phyloP scores from a whole-genome alignment of 2,888 invertebrate species.

The Apamea crenata region DNA sequence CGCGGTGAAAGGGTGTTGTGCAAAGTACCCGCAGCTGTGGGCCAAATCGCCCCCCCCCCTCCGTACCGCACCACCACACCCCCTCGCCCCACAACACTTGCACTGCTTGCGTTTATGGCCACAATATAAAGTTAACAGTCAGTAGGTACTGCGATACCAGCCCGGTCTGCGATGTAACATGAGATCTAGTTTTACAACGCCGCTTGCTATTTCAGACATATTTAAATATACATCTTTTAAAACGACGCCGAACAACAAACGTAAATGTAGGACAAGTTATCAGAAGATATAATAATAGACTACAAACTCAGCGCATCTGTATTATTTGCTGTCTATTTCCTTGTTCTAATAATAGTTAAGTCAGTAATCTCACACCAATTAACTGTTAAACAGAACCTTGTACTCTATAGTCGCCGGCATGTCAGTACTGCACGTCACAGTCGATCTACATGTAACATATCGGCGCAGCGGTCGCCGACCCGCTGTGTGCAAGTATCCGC shows the following conservation, averaged over 20 bases:
- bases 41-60: constrained; percentile 9
- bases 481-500: constrained; percentile 38
- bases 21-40: constrained; percentile 56
- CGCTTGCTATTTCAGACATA: constrained; percentile 2
- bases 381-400: not conserved
- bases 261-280: not conserved
- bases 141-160: not conserved
- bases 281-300: not conserved
- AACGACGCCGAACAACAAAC: not conserved
- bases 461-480: not conserved
- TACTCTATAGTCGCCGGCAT: no score
- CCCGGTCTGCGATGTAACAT: not conserved
- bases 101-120: constrained; percentile 8
- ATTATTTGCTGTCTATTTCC: constrained; percentile 9
- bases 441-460: not conserved
- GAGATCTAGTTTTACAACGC: constrained; percentile 9
- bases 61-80: not conserved
- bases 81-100: constrained; percentile 9
- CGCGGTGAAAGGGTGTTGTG: constrained; percentile 76
- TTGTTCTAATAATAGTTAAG: not conserved
- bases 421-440: not conserved
- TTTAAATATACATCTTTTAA: not conserved
- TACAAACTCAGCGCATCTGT: not conserved
- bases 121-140: constrained; percentile 19
- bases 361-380: not conserved